phyloP scores from a whole-genome alignment of 2,888 invertebrate genomes.

The Exocentrus adspersus region DNA sequence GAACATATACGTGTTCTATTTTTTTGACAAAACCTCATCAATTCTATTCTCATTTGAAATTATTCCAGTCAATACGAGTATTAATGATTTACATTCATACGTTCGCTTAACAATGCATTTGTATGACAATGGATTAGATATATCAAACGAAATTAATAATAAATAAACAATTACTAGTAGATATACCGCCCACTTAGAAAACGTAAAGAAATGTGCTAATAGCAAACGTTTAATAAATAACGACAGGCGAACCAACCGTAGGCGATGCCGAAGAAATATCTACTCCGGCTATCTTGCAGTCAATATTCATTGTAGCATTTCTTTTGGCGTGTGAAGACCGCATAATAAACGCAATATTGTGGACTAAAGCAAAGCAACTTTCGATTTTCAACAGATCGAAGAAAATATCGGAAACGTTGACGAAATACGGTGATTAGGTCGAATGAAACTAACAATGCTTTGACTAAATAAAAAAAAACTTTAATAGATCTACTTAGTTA shows the following conservation, averaged over 20 bases:
- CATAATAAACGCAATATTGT: too few relatives aligned
- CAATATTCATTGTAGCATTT: constrained; percentile 6
- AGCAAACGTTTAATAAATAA: constrained; percentile 25
- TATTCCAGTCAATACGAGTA: constrained; percentile 12
- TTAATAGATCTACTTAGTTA: background rate
- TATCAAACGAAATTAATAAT: constrained; percentile 26
- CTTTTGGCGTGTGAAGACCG: background rate
- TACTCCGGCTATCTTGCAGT: background rate
- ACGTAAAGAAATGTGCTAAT: constrained; percentile 23
- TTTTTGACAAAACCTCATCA: constrained; percentile 2
- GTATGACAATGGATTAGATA: constrained; percentile 24
- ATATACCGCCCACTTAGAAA: constrained; percentile 22
- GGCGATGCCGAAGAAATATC: constrained; percentile 15
- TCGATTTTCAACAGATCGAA: too few relatives aligned
- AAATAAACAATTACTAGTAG: constrained; percentile 23
- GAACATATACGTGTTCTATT: background rate
- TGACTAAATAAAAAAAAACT: background rate
- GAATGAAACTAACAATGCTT: too few relatives aligned
- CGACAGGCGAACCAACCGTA: constrained; percentile 18
- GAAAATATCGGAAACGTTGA: too few relatives aligned
- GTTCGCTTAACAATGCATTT: constrained; percentile 16
- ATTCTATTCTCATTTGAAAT: constrained; percentile 7
- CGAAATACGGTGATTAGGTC: too few relatives aligned
- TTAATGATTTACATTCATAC: constrained; percentile 22
- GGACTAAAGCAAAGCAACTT: too few relatives aligned